These are phyloP conservation scores for Rallus crepitans DNA, from an alignment of 2,797 vertebrate species.

Conservation along the genomic window DNA sequence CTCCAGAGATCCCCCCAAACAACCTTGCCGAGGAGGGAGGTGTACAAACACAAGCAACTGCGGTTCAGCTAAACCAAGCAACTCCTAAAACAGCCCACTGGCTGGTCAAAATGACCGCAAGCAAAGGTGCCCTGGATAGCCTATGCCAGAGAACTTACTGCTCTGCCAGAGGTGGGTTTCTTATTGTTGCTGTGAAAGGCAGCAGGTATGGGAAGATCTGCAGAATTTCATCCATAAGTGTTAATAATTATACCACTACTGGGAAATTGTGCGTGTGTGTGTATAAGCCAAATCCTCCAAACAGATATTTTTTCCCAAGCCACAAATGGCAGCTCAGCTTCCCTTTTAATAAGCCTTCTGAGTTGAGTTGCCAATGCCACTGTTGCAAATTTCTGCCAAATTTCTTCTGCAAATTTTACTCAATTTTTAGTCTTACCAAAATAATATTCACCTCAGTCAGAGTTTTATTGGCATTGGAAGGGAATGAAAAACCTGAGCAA, in stretches of 20 bases:
- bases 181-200: neutral
- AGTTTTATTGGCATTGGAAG: conserved; percentile 35
- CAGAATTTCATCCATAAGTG: neutral
- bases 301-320: neutral
- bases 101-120: neutral
- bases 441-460: neutral
- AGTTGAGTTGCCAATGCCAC: neutral
- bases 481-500: conserved; percentile 54
- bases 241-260: neutral
- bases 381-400: conserved; percentile 12
- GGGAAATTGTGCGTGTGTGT: neutral
- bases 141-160: neutral
- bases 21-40: neutral
- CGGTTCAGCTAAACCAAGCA: neutral
- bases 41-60: neutral
- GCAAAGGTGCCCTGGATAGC: neutral
- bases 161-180: neutral
- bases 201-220: neutral
- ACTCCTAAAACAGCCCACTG: neutral
- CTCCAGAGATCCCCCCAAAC: neutral
- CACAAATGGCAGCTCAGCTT: neutral
- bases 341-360: neutral
- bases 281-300: neutral
- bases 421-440: conserved; percentile 3
- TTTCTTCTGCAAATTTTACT: conserved; percentile 1